Evolutionary conservation across 2,888 invertebrate species (phyloP).

Genomic region (Volucella zonaria): DNA sequence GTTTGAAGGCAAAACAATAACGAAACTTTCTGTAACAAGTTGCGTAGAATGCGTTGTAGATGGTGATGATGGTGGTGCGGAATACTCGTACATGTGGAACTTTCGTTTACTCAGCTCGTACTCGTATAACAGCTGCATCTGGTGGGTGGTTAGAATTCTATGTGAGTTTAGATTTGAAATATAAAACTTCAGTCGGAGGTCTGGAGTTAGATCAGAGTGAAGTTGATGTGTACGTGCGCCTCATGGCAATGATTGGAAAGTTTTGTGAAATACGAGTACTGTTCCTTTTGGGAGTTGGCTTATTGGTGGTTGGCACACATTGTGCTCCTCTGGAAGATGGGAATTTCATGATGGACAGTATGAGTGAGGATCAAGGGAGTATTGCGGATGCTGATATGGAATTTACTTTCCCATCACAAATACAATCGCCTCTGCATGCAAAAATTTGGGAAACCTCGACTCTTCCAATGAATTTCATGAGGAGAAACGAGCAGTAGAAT

Average conservation of each 20-base stretch:
- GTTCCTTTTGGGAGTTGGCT: conserved; percentile 1
- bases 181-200: conserved; percentile 16
- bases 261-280: not conserved
- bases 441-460: conserved; percentile 23
- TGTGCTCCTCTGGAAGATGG: conserved; percentile 9
- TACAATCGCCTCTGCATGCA: conserved; percentile 27
- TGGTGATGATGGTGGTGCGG: too few species aligned
- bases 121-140: too few species aligned
- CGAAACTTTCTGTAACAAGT: too few species aligned
- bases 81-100: too few species aligned
- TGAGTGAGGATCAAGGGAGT: not conserved
- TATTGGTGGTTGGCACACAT: not conserved
- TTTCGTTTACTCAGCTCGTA: conserved; percentile 3
- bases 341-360: not conserved
- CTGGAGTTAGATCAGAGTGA: conserved; percentile 17
- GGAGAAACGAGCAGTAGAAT: too few species aligned
- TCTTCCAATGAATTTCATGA: conserved; percentile 18
- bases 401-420: conserved; percentile 18
- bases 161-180: not conserved
- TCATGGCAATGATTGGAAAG: conserved; percentile 12
- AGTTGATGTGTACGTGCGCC: not conserved
- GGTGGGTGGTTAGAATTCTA: too few species aligned
- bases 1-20: too few species aligned
- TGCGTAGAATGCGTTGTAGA: too few species aligned
- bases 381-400: not conserved